Percentiles rank a stretch among this genome's conserved stretches.
Conservation (phyloP, 1,140 invertebrate genomes). For the Drosophila punjabiensis region DNA sequence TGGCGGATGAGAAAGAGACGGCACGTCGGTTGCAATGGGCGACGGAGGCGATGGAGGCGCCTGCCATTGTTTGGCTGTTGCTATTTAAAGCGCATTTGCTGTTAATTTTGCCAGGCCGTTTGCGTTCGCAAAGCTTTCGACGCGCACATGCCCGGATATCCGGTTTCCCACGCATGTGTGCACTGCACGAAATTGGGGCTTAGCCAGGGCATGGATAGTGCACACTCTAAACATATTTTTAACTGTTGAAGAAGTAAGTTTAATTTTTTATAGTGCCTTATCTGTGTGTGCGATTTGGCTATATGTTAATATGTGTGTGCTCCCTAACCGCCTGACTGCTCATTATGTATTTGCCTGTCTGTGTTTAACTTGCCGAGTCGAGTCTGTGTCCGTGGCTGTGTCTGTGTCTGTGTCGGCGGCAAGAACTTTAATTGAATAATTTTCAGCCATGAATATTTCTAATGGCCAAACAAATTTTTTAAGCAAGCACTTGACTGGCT, state of each 20-base stretch:
- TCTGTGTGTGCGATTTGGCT: conserved; percentile 18
- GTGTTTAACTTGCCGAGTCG: conserved; percentile 58
- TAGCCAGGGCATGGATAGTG: too few relatives aligned
- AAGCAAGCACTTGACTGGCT: conserved; percentile 63
- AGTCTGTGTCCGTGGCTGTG: conserved; percentile 24
- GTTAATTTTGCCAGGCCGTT: conserved; percentile 79
- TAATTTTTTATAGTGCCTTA: not conserved
- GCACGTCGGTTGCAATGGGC: conserved; percentile 3
- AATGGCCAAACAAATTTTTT: conserved; percentile 82
- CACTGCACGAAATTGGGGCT: conserved; percentile 5
- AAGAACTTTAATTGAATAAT: conserved; percentile 81
- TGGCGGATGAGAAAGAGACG: conserved; percentile 17
- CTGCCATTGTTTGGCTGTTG: conserved; percentile 70
- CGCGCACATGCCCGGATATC: conserved; percentile 79
- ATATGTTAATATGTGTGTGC: conserved; percentile 20
- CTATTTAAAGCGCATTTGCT: conserved; percentile 81
- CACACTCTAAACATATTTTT: too few relatives aligned
- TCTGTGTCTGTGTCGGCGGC: conserved; percentile 34
- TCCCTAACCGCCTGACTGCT: conserved; percentile 59
- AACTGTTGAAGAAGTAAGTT: too few relatives aligned
- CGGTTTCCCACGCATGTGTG: conserved; percentile 48
- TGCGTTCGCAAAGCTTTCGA: conserved; percentile 63
- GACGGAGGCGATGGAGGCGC: conserved; percentile 28
- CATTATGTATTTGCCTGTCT: conserved; percentile 72
- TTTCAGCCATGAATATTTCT: conserved; percentile 80